phyloP scores from a whole-genome alignment of 2,113 vertebrate species.

The Clarias magur region DNA sequence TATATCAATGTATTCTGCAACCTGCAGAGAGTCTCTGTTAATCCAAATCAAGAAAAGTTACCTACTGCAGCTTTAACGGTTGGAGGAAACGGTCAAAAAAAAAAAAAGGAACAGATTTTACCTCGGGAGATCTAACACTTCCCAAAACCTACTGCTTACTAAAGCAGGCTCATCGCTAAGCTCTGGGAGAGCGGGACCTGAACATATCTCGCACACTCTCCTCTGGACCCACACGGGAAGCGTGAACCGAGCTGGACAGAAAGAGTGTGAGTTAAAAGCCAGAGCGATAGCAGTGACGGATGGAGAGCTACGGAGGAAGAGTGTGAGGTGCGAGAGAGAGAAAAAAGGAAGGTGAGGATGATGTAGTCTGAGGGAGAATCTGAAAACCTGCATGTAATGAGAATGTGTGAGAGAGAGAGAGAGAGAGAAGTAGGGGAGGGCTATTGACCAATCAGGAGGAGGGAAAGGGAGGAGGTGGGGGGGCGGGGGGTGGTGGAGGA shows the following conservation, averaged over 20 bases:
- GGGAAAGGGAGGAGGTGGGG: constrained; percentile 39
- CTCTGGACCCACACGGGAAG: constrained; percentile 22
- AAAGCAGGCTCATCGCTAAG: not conserved
- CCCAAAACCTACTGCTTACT: not conserved
- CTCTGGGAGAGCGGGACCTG: too few species aligned
- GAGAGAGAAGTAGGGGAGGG: constrained; percentile 51
- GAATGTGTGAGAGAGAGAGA: constrained; percentile 67
- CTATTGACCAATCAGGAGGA: constrained; percentile 62
- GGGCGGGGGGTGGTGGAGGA: constrained; percentile 43
- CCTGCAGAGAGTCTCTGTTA: not conserved
- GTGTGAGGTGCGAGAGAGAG: constrained; percentile 34
- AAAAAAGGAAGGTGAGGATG: constrained; percentile 36
- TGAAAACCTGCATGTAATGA: constrained; percentile 70
- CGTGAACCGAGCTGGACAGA: constrained; percentile 33
- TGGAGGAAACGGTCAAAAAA: not conserved
- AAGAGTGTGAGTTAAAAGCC: constrained; percentile 40
- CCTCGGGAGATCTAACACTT: not conserved
- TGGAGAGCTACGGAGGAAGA: constrained; percentile 50
- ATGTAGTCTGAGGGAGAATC: constrained; percentile 59
- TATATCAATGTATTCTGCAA: not conserved
- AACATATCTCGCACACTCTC: not conserved
- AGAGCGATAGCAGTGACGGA: constrained; percentile 51
- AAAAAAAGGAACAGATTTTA: not conserved
- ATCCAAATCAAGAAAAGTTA: not conserved
- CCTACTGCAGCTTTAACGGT: not conserved